phyloP scores from a whole-genome alignment of 2,888 invertebrate genomes.

The Serripes groenlandicus region DNA sequence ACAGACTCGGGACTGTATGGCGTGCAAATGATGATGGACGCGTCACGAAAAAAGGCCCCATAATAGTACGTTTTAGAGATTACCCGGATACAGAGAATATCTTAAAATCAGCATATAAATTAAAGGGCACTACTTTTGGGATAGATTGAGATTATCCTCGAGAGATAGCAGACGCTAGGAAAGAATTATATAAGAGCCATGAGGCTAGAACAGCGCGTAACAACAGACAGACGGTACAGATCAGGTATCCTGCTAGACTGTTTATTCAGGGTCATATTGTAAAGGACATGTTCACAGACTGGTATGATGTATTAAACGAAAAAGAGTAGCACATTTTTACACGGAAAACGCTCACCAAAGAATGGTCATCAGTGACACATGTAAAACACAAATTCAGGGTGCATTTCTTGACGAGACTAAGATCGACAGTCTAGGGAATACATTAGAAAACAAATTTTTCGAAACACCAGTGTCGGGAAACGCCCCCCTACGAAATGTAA shows the following conservation, averaged over 20 bases:
- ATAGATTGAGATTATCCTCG: constrained; percentile 7
- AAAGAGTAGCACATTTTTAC: too few relatives aligned
- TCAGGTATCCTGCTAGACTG: constrained; percentile 1
- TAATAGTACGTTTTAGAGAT: constrained; percentile 7
- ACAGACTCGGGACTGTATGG: constrained; percentile 16
- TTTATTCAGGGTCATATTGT: constrained; percentile 1
- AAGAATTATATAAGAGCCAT: not conserved
- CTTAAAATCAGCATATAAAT: not conserved
- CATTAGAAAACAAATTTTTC: too few relatives aligned
- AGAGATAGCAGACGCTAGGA: constrained; percentile 5
- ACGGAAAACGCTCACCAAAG: too few relatives aligned
- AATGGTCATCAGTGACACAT: too few relatives aligned
- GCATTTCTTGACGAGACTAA: too few relatives aligned
- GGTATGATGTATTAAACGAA: not conserved
- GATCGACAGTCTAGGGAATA: too few relatives aligned
- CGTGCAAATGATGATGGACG: not conserved
- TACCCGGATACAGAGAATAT: constrained; percentile 5
- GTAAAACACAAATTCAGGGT: too few relatives aligned
- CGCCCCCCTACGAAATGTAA: too few relatives aligned
- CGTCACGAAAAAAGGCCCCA: not conserved
- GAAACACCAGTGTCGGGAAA: too few relatives aligned
- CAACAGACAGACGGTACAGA: constrained; percentile 2
- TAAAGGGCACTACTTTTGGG: not conserved
- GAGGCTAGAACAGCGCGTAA: constrained; percentile 1
- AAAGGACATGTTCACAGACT: not conserved